Conservation (phyloP, 92 coral and sea anemone species). For the Bergia sp. region DNA sequence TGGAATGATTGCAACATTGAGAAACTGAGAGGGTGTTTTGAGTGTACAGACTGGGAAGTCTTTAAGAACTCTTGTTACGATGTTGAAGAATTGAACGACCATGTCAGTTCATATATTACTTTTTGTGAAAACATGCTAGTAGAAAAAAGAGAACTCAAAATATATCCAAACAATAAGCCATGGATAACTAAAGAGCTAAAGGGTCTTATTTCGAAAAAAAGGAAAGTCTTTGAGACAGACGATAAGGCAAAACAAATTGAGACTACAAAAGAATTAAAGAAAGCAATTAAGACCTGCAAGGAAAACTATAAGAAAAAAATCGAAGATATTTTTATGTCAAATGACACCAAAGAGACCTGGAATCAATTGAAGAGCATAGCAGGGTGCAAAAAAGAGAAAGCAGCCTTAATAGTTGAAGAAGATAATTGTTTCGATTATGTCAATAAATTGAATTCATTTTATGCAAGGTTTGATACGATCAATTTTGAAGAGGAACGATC, state of each 20-base stretch:
- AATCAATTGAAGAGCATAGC: conserved; percentile 14
- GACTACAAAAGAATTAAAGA: conserved; percentile 15
- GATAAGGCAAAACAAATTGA: conserved; percentile 8
- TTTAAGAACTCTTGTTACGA: no score
- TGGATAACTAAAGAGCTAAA: not conserved
- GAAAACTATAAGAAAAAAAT: conserved; percentile 14
- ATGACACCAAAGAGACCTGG: conserved; percentile 19
- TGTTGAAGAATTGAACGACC: no score
- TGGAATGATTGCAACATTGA: no score
- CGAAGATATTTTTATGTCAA: conserved; percentile 11
- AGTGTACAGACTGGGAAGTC: no score
- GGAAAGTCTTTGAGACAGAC: not conserved
- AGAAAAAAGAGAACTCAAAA: not conserved
- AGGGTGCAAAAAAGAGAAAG: not conserved
- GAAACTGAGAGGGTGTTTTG: no score
- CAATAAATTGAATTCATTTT: not conserved
- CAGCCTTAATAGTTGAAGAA: not conserved
- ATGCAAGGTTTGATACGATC: not conserved
- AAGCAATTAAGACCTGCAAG: conserved; percentile 18
- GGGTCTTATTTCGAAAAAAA: not conserved
- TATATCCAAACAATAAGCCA: not conserved
- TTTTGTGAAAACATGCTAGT: not conserved
- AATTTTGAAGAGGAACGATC: not conserved
- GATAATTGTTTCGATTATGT: not conserved
- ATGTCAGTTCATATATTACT: no score